Percentiles rank a stretch among this genome's conserved stretches.
These are phyloP conservation scores for Chelonoidis abingdonii DNA, from an alignment of 2,113 vertebrate genomes.

Conservation along the genomic window DNA sequence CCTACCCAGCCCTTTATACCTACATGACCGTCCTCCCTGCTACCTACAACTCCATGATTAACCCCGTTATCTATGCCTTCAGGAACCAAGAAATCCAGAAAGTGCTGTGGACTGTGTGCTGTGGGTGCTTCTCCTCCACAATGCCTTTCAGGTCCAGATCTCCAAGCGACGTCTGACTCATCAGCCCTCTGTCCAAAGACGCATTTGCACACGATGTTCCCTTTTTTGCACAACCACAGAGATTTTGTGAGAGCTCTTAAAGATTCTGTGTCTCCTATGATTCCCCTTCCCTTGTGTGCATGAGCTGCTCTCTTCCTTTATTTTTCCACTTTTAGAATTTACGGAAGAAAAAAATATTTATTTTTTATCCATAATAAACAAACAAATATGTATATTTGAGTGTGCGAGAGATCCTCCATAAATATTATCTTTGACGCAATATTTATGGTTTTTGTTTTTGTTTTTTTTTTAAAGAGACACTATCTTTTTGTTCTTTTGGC, in stretches of 20 bases:
- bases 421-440: constrained; percentile 53
- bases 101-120: constrained; percentile 88
- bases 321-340: constrained; percentile 59
- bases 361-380: constrained; percentile 57
- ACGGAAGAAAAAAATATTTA: constrained; percentile 24
- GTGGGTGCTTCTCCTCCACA: constrained; percentile 81
- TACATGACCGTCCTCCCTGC: constrained; percentile 91
- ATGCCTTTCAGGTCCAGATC: constrained; percentile 81
- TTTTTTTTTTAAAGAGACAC: constrained; percentile 42
- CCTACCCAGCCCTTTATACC: constrained; percentile 87
- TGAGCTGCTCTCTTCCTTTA: background rate
- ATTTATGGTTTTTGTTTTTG: constrained; percentile 45
- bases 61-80: constrained; percentile 95
- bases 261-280: background rate
- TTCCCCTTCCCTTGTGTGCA: background rate
- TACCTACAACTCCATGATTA: constrained; percentile 93
- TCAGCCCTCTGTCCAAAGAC: background rate
- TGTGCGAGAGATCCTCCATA: background rate
- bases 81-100: constrained; percentile 94
- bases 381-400: background rate
- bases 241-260: background rate
- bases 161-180: constrained; percentile 91
- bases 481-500: background rate
- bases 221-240: background rate
- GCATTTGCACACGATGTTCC: background rate